Conservation (phyloP, 2,888 invertebrate genomes). For the Tillus elongatus region DNA sequence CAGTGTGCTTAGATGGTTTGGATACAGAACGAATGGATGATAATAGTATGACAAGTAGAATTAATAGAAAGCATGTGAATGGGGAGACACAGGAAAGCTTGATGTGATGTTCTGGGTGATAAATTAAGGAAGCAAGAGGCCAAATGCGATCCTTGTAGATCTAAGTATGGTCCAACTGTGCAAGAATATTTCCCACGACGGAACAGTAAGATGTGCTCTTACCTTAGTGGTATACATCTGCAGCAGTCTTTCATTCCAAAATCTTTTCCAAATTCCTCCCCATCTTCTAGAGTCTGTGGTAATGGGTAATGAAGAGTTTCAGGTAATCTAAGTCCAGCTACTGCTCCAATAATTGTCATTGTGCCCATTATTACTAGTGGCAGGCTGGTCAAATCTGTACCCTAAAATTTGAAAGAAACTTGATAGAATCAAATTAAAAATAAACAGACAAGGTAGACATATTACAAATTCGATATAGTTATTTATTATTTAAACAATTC, state of each 20-base stretch:
- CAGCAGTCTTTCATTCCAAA: slow-evolving; percentile 69
- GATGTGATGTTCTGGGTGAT: too few relatives aligned
- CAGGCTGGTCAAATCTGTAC: slow-evolving; percentile 71
- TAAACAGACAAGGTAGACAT: not conserved
- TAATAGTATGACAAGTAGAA: too few relatives aligned
- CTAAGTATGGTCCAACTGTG: too few relatives aligned
- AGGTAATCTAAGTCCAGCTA: slow-evolving; percentile 70
- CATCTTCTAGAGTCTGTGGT: slow-evolving; percentile 81
- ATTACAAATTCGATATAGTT: not conserved
- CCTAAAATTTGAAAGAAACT: slow-evolving; percentile 46
- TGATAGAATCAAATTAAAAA: slow-evolving; percentile 10
- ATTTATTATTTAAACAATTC: too few relatives aligned
- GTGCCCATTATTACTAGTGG: slow-evolving; percentile 79
- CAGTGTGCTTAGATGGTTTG: too few relatives aligned
- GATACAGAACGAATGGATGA: too few relatives aligned
- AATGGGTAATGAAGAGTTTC: slow-evolving; percentile 76
- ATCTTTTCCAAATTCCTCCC: slow-evolving; percentile 77
- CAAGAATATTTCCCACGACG: too few relatives aligned
- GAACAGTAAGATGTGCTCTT: too few relatives aligned
- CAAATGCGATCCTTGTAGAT: too few relatives aligned
- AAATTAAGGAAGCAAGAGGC: too few relatives aligned
- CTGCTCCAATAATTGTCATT: slow-evolving; percentile 71
- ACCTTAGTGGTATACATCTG: slow-evolving; percentile 62
- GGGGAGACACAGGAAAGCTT: too few relatives aligned
- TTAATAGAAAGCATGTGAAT: too few relatives aligned